Conservation (phyloP, 1,140 invertebrate genomes). For the Plodia interpunctella region DNA sequence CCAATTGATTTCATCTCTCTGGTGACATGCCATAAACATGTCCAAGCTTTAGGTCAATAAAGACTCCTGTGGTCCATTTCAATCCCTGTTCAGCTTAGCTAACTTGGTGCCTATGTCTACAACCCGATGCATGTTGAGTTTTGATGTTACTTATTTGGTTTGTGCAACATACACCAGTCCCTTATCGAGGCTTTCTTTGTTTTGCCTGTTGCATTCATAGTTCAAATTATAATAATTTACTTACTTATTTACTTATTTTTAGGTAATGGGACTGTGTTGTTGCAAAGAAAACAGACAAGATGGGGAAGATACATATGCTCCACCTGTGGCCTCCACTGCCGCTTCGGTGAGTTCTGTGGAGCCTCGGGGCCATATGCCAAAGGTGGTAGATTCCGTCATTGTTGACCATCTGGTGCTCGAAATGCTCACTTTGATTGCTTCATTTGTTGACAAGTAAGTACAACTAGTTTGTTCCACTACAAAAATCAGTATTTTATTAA, state of each 20-base stretch:
- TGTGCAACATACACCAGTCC: too few relatives aligned
- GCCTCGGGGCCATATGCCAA: constrained; percentile 25
- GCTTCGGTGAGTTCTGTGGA: constrained; percentile 23
- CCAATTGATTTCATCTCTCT: too few relatives aligned
- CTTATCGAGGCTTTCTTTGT: too few relatives aligned
- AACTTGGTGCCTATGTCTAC: too few relatives aligned
- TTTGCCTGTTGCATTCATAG: too few relatives aligned
- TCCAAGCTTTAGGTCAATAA: too few relatives aligned
- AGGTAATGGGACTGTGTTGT: constrained; percentile 80
- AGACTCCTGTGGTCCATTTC: too few relatives aligned
- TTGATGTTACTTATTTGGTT: too few relatives aligned
- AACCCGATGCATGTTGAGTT: too few relatives aligned
- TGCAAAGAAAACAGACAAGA: constrained; percentile 77
- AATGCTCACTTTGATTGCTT: constrained; percentile 87
- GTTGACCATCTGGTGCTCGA: constrained; percentile 88
- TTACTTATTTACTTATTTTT: too few relatives aligned
- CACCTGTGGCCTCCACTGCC: constrained; percentile 20
- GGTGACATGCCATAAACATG: too few relatives aligned
- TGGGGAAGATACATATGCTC: constrained; percentile 45
- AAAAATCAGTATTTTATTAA: background rate
- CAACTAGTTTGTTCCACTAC: background rate
- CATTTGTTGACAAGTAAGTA: constrained; percentile 85
- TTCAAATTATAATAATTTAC: background rate
- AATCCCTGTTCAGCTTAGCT: too few relatives aligned
- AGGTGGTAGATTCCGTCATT: constrained; percentile 55